Conservation (phyloP, 2,113 vertebrate genomes). For the Malurus cyaneus region DNA sequence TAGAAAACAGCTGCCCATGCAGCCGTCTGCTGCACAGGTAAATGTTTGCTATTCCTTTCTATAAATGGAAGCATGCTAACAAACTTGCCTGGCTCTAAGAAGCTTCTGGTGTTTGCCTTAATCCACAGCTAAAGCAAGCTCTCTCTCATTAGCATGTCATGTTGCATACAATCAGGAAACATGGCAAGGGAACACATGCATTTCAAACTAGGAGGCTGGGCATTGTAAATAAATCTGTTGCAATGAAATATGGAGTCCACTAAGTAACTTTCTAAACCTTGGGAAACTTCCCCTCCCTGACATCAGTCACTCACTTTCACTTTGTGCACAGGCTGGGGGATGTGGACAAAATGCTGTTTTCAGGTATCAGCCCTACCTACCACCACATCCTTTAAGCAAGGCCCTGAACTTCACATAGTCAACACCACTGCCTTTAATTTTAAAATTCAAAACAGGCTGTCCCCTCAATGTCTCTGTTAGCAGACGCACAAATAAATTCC, state of each 20-base stretch:
- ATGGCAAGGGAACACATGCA: background rate
- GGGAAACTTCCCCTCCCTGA: background rate
- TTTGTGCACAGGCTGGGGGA: background rate
- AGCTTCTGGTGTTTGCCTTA: background rate
- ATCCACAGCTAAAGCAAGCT: background rate
- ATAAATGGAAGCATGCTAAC: background rate
- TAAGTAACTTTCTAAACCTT: background rate
- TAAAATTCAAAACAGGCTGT: background rate
- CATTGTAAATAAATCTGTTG: background rate
- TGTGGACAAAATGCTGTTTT: rapidly evolving
- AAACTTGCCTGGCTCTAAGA: background rate
- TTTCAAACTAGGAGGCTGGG: background rate
- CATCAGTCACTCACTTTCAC: background rate
- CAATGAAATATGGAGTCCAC: background rate
- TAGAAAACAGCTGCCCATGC: background rate
- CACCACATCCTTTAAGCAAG: background rate
- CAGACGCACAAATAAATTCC: background rate
- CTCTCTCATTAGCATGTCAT: background rate
- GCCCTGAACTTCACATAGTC: background rate
- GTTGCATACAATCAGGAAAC: background rate
- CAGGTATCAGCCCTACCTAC: background rate
- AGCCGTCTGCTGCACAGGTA: background rate
- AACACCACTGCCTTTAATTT: background rate
- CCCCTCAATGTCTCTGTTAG: background rate
- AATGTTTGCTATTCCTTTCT: slow-evolving; percentile 17